Evolutionary conservation across 2,113 vertebrate genomes (phyloP).

Genomic region (Dipodomys spectabilis): DNA sequence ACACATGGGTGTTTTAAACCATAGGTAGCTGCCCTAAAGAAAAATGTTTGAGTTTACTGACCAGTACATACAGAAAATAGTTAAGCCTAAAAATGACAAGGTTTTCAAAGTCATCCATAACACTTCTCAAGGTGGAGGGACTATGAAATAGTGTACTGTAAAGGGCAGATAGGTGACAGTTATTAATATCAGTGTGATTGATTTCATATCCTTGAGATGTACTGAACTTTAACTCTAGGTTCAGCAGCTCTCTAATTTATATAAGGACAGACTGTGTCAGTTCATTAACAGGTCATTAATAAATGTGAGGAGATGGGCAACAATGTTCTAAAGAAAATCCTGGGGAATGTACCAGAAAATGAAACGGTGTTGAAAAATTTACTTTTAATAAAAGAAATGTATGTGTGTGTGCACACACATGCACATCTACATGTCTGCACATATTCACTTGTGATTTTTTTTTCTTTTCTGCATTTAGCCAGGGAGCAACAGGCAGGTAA

Average conservation of each 20-base stretch:
- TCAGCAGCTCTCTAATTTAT: slow-evolving; percentile 72
- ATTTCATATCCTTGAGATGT: slow-evolving; percentile 73
- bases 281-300: slow-evolving; percentile 71
- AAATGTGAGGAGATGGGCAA: slow-evolving; percentile 38
- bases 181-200: slow-evolving; percentile 72
- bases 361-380: not conserved
- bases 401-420: too few species aligned
- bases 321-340: slow-evolving; percentile 53
- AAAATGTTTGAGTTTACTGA: slow-evolving; percentile 16
- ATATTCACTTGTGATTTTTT: not conserved
- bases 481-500: not conserved
- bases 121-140: slow-evolving; percentile 6
- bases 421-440: too few species aligned
- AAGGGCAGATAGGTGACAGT: slow-evolving; percentile 62
- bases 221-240: slow-evolving; percentile 54
- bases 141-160: slow-evolving; percentile 54
- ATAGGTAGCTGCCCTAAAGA: not conserved
- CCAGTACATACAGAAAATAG: not conserved
- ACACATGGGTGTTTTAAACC: not conserved
- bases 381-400: too few species aligned
- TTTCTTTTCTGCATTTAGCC: not conserved
- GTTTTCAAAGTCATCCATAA: slow-evolving; percentile 60
- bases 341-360: not conserved
- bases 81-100: not conserved
- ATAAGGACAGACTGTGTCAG: slow-evolving; percentile 63